Evolutionary conservation across 2,797 vertebrate species (phyloP), one percentile per base, ranked within the genome.

Genomic region (Cygnus olor): DNA sequence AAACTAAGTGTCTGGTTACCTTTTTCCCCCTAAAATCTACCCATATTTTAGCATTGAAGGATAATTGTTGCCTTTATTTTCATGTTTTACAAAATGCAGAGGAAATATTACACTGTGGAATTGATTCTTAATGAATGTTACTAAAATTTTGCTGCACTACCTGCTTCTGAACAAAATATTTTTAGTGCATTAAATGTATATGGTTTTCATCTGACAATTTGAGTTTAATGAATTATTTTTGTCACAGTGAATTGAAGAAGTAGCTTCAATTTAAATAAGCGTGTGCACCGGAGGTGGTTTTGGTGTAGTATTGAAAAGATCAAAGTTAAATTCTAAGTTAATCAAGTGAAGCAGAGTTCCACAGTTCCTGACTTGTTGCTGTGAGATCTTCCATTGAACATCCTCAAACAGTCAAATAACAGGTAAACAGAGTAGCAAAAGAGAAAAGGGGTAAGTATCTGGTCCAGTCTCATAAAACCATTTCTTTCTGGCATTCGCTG

Each of bases 101-200:
- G 32, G 42, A 84, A 80, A 69, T 56, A 65, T 10, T 61, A 30
- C 60, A 27, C 47, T 54, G 21, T 49, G 63, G 24, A 84, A 49
- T 61, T 78, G 40, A 44, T 68, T 58, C 51, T 66, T 58, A 45
- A 3, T 27, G 54, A 92, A 76, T n/a, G 42, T 51, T 78, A 27
- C 36, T 69, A 34, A 85, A 80, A 63, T 15, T 61, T 65, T 11
- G 34, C 27, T 49, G 34, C 17, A 74, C 36, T 61, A 65, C 47
- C 53, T 94, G 64, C 88, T 83, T 91, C 69, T 93, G 57, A 74
- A 65, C n/a, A 71, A 73, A 80, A 4, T 86, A 73, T 47, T 94
- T 81, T 36, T 53, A 77, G 51, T 19, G 63, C 63, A 71, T 47
- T 60, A 60, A 84, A 51, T 28, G 28, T 64, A 42, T 88, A 11